Base-by-base conservation (phyloP, 2,113 vertebrate species). In the Todiramphus saurophagus region DNA sequence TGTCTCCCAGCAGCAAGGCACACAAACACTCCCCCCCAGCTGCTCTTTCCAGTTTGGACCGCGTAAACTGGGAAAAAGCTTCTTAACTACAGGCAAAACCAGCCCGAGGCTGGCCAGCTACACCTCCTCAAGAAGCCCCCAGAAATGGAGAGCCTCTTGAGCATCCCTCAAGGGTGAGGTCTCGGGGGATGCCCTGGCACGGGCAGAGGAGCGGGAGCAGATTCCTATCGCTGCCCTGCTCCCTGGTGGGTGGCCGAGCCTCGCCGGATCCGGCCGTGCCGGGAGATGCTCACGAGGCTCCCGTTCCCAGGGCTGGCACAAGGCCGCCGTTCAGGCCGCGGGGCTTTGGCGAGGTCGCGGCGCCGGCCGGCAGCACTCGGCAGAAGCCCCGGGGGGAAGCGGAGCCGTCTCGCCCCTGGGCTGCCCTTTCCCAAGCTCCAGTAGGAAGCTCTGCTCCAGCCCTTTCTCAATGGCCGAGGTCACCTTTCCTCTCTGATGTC, bases 361-460 rank as follows among this genome's bases (percentile, higher is more conserved):
- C 7, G 23, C 73, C 10, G 2, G 55, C 44, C 3, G 0, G 33
- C 67, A 72, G 41, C 69, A 21, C 50, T 74, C 64, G 0, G 39
- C 56, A 6, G 1, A 17, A 63, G 59, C 82, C 75, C 80, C 0
- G n/a, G 18, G 24, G 56, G 18, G 13, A 73, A 44, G 5, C 1
- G 15, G 83, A 92, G 89, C 83, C 5, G 0, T 68, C 51, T 60
- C 4, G 0, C 33, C 55, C 55, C n/a, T 4, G 48, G 10, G 64
- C 33, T 90, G 92, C 82, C 87, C 76, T 91, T 85, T 70, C 78
- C 58, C 76, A 81, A 87, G 73, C 94, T 73, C 25, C 87, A 50
- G 58, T 3, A 74, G 39, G 56, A 43, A 53, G 58, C 31, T 73
- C 18, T 30, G 31, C 55, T 25, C 76, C 86, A 69, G 44, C 62